Conservation (phyloP, 2,797 vertebrate genomes). For the Rhinophrynus dorsalis region DNA sequence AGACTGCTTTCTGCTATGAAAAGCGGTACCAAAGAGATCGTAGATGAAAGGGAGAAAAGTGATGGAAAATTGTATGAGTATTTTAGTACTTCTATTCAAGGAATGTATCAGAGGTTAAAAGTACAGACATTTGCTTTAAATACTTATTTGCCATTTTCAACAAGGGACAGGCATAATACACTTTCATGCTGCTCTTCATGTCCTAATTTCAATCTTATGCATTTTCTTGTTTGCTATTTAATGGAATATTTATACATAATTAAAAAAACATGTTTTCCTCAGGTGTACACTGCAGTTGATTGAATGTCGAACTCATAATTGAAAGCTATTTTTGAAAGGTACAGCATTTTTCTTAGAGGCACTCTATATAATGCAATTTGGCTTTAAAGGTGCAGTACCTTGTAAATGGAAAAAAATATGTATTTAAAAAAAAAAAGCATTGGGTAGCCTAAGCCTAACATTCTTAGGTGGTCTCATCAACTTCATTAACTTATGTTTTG, state of each 20-base stretch:
- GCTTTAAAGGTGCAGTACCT: no score
- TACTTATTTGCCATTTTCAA: slow-evolving; percentile 43
- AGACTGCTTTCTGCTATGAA: slow-evolving; percentile 39
- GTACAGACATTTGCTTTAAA: slow-evolving; percentile 44
- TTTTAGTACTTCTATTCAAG: slow-evolving; percentile 41
- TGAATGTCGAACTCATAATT: not conserved
- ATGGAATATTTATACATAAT: slow-evolving; percentile 18
- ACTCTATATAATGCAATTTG: no score
- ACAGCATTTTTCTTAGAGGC: not conserved
- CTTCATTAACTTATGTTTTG: no score
- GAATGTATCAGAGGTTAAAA: slow-evolving; percentile 36
- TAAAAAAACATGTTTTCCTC: not conserved
- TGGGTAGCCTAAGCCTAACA: no score
- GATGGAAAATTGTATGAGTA: slow-evolving; percentile 41
- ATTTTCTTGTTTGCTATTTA: slow-evolving; percentile 6
- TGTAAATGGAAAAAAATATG: no score
- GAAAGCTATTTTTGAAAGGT: not conserved
- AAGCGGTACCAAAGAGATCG: slow-evolving; percentile 31
- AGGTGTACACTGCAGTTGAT: not conserved
- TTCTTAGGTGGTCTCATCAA: no score
- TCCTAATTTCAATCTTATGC: slow-evolving; percentile 10
- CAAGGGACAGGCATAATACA: slow-evolving; percentile 13
- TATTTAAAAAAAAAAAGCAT: no score
- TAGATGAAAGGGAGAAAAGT: slow-evolving; percentile 42
- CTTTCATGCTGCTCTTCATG: slow-evolving; percentile 16